A percentile compares a stretch with the other conserved stretches of the same genome.
Evolutionary conservation across 1,140 invertebrate genomes (phyloP).

Genomic region (Aphaenogaster ashmeadi): DNA sequence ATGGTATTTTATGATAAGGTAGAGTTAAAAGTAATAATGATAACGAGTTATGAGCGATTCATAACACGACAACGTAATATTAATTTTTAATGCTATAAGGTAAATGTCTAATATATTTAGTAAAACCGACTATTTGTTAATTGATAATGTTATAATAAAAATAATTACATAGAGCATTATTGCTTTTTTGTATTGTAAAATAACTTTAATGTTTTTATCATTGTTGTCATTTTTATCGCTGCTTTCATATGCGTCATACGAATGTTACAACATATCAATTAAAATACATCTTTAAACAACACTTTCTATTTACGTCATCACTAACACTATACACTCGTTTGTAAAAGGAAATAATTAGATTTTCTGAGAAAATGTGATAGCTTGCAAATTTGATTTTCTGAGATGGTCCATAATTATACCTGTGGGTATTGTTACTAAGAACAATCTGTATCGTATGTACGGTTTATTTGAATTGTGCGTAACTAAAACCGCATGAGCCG

Average conservation of each 20-base stretch:
- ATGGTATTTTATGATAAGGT: not conserved
- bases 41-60: not conserved
- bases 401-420: conserved; percentile 13
- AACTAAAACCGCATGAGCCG: conserved; percentile 42
- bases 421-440: conserved; percentile 2
- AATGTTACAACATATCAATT: not conserved
- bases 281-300: not conserved
- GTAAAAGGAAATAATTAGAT: not conserved
- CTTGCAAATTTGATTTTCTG: conserved; percentile 35
- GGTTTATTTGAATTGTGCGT: conserved; percentile 23
- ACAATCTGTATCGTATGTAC: not conserved
- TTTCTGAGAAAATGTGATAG: conserved; percentile 21
- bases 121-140: not conserved
- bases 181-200: not conserved
- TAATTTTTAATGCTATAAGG: conserved; percentile 1
- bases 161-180: not conserved
- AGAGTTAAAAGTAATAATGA: not conserved
- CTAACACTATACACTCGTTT: not conserved
- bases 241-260: not conserved
- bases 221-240: conserved; percentile 2
- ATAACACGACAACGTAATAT: not conserved
- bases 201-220: not conserved
- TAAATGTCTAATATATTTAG: not conserved
- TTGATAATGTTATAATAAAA: not conserved
- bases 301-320: conserved; percentile 24